A percentile compares a stretch with the other conserved stretches of the same genome.
Evolutionary conservation across 2,888 invertebrate genomes (phyloP).

Genomic region (Drosophila pseudotalamancana): DNA sequence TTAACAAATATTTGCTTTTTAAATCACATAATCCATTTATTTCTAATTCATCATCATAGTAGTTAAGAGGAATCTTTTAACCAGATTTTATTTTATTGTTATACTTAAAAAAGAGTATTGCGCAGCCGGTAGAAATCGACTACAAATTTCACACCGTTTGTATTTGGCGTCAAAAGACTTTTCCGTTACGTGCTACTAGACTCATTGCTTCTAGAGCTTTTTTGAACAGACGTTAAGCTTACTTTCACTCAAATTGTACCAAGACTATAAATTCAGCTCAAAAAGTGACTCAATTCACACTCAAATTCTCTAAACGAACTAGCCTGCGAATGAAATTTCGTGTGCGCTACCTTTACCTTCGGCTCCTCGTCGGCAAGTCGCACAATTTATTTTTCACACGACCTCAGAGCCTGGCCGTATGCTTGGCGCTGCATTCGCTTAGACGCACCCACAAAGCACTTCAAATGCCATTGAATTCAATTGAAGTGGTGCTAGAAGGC

Average conservation of each 20-base stretch:
- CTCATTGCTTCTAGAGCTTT: conserved; percentile 44
- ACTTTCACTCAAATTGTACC: conserved; percentile 37
- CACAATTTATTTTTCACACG: conserved; percentile 53
- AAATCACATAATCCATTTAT: too few relatives aligned
- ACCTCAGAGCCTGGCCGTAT: conserved; percentile 23
- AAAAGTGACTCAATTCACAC: conserved; percentile 70
- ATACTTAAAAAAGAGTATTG: too few relatives aligned
- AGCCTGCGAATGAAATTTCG: conserved; percentile 29
- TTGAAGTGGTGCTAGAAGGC: conserved; percentile 73
- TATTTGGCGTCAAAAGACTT: too few relatives aligned
- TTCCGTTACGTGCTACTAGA: neutral
- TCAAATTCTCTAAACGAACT: conserved; percentile 41
- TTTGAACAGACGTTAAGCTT: conserved; percentile 10
- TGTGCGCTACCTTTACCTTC: conserved; percentile 26
- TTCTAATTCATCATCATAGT: too few relatives aligned
- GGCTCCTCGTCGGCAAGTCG: conserved; percentile 57
- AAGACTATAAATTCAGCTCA: conserved; percentile 43
- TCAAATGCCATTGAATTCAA: conserved; percentile 60
- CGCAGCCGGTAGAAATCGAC: too few relatives aligned
- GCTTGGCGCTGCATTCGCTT: conserved; percentile 48
- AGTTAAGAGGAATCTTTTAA: too few relatives aligned
- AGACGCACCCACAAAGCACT: conserved; percentile 75
- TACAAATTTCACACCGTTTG: too few relatives aligned
- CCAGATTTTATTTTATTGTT: too few relatives aligned
- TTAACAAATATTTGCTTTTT: too few relatives aligned